Percentiles rank a stretch among this genome's conserved stretches.
Conservation (phyloP, 2,888 invertebrate genomes). For the Phymatocera aterrima region DNA sequence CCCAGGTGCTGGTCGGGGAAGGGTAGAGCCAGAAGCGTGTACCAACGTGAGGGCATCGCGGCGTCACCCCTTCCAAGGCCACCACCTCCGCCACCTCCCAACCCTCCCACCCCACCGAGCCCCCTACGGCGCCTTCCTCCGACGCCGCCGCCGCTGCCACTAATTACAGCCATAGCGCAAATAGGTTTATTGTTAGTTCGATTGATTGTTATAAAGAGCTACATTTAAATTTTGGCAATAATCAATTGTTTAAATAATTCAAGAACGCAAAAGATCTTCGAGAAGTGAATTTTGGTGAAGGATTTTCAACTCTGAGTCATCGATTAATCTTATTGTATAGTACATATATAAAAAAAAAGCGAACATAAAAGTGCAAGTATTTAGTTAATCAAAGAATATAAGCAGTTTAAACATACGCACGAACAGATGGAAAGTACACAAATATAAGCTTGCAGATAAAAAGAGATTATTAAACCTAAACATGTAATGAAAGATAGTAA, state of each 20-base stretch:
- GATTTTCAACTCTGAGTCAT: background rate
- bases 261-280: constrained; percentile 36
- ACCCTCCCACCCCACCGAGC: constrained; percentile 69
- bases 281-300: background rate
- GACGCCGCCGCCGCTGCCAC: constrained; percentile 71
- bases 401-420: constrained; percentile 32
- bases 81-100: constrained; percentile 74
- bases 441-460: constrained; percentile 42
- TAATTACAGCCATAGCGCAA: constrained; percentile 65
- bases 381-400: constrained; percentile 35
- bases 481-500: constrained; percentile 37
- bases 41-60: constrained; percentile 89
- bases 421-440: constrained; percentile 31
- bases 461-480: too few species aligned
- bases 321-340: background rate
- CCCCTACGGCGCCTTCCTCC: constrained; percentile 71
- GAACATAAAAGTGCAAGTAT: constrained; percentile 32
- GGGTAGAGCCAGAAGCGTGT: constrained; percentile 92
- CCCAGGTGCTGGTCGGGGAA: constrained; percentile 96
- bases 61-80: constrained; percentile 73
- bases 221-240: constrained; percentile 21
- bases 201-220: constrained; percentile 39
- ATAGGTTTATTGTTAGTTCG: constrained; percentile 63
- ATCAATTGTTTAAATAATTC: constrained; percentile 8
- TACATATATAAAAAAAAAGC: background rate